Conservation (phyloP, 2,888 invertebrate species). For the Pseudococcus longispinus region DNA sequence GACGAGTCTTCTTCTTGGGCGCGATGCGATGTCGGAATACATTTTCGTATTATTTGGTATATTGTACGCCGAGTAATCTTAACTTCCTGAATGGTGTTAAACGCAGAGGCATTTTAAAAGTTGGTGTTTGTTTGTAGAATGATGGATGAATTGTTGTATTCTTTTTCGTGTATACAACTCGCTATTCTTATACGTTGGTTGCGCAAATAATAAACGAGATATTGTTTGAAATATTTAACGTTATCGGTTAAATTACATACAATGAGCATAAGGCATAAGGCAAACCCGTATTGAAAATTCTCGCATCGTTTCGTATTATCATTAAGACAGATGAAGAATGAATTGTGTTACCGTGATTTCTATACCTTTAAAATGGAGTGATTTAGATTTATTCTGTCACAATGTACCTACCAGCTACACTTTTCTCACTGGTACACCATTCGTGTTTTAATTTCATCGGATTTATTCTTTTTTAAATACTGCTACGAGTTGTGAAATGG, state of each 20-base stretch:
- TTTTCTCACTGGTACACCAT: neutral
- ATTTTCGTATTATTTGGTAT: conserved; percentile 16
- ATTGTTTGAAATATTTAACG: conserved; percentile 33
- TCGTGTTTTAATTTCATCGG: neutral
- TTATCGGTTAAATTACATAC: conserved; percentile 14
- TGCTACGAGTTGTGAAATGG: neutral
- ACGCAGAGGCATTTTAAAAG: conserved; percentile 29
- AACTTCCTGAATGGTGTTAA: conserved; percentile 25
- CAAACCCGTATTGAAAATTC: neutral
- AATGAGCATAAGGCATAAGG: neutral
- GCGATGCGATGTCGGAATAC: neutral
- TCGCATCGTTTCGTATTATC: conserved; percentile 4
- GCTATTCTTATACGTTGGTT: neutral
- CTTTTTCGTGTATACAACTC: conserved; percentile 10
- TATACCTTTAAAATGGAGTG: conserved; percentile 1
- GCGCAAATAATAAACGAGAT: conserved; percentile 30
- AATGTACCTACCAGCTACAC: neutral
- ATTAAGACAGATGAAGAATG: conserved; percentile 22
- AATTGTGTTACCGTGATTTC: conserved; percentile 7
- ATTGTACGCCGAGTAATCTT: conserved; percentile 24
- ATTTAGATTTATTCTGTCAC: conserved; percentile 3
- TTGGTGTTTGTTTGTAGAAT: conserved; percentile 24
- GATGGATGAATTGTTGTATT: conserved; percentile 26
- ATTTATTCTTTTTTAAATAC: neutral
- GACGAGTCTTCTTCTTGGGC: neutral